Conservation (phyloP, 2,113 vertebrate species). For the Lepisosteus oculatus region DNA sequence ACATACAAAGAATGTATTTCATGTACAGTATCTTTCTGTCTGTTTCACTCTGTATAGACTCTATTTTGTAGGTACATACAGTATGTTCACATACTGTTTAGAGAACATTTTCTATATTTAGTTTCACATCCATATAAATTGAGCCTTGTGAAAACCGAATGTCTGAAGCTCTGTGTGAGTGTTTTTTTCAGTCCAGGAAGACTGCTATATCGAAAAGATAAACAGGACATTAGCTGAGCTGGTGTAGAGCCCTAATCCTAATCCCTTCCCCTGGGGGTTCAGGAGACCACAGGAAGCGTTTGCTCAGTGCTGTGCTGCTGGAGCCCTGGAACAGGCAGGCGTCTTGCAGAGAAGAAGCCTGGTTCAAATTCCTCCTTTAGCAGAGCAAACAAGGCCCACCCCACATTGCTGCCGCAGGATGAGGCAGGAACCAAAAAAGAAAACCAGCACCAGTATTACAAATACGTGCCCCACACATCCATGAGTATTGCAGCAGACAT, state of each 20-base stretch:
- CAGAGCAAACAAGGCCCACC: slow-evolving; percentile 24
- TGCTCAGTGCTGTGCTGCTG: slow-evolving; percentile 39
- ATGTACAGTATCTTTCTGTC: too few species aligned
- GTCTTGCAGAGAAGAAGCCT: slow-evolving; percentile 45
- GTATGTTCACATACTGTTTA: too few species aligned
- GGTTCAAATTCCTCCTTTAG: slow-evolving; percentile 34
- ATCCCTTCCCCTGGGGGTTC: slow-evolving; percentile 65
- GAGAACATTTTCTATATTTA: too few species aligned
- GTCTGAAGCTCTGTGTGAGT: slow-evolving; percentile 44
- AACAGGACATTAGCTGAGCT: slow-evolving; percentile 71
- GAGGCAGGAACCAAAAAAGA: background rate
- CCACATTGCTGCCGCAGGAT: background rate
- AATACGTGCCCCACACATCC: background rate
- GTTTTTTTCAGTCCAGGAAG: slow-evolving; percentile 73
- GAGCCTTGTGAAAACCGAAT: too few species aligned
- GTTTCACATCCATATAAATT: too few species aligned
- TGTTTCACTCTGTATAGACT: too few species aligned
- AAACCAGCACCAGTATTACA: background rate
- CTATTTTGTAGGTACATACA: too few species aligned
- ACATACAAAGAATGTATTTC: too few species aligned
- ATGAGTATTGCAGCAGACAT: background rate
- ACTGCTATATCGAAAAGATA: slow-evolving; percentile 65
- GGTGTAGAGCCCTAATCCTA: slow-evolving; percentile 69
- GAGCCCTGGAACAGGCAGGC: slow-evolving; percentile 52
- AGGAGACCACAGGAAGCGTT: slow-evolving; percentile 56